These are phyloP conservation scores for Tretioscincus oriximinensis DNA, from an alignment of 2,113 vertebrate genomes.

Conservation along the genomic window DNA sequence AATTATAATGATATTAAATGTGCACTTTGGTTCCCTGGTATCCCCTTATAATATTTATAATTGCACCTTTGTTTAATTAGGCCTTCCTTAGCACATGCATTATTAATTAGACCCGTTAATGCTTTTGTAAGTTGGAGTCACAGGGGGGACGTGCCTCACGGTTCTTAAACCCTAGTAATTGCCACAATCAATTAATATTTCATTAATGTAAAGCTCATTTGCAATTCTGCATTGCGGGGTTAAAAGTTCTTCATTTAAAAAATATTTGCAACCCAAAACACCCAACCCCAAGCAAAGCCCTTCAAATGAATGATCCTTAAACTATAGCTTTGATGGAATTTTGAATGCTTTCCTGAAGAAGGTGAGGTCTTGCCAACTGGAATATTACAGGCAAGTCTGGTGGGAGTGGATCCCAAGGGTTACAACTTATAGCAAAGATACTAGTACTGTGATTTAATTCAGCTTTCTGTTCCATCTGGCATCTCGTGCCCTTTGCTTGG, in stretches of 20 bases:
- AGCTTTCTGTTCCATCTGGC: neutral
- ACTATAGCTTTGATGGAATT: conserved; percentile 6
- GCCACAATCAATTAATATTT: conserved; percentile 69
- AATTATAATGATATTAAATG: conserved; percentile 38
- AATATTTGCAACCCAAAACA: conserved; percentile 10
- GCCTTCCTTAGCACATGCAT: conserved; percentile 70
- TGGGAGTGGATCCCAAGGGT: neutral
- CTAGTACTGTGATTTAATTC: neutral
- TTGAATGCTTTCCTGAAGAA: conserved; percentile 7
- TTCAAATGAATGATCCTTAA: neutral
- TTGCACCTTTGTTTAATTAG: conserved; percentile 64
- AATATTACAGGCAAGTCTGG: neutral
- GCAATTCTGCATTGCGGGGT: conserved; percentile 53
- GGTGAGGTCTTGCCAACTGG: neutral
- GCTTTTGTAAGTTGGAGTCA: conserved; percentile 68
- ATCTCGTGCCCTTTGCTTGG: neutral
- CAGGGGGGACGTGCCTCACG: conserved; percentile 53
- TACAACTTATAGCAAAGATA: neutral
- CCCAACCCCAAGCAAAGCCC: neutral
- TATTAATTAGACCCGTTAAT: conserved; percentile 71
- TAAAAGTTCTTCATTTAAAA: conserved; percentile 24
- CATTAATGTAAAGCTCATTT: conserved; percentile 57
- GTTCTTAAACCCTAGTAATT: conserved; percentile 69
- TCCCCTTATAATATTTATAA: conserved; percentile 59
- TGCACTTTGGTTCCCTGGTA: conserved; percentile 43